Evolutionary conservation across 2,888 invertebrate species (phyloP), one percentile per base, ranked within the genome.

Genomic region (Nephrotoma appendiculata): DNA sequence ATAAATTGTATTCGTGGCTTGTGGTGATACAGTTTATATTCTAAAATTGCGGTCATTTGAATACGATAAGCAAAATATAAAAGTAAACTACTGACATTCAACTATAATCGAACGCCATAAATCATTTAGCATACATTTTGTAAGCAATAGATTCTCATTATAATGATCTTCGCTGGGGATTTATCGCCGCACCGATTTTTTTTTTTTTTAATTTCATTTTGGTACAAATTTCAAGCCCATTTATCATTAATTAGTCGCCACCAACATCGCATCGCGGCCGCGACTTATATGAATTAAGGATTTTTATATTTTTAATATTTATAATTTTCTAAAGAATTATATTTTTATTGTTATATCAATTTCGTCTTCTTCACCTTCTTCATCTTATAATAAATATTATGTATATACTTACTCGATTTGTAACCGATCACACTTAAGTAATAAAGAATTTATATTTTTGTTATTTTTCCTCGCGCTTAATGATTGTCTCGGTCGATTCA

Each of bases 211-310:
- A 84, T 42, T 84, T 84, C 84, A 42, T 41, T 84, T 84, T 84
- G 84, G 84, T 42, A 84, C 84, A 84, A 84, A 84, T 84, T 84
- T 84, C 84, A 84, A 84, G 84, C 84, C 84, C 84, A 84, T 84
- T 84, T 84, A 84, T 84, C 84, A 84, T 84, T 84, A 84, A 84
- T 84, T 84, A 84, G 84, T 84, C 84, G 84, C 84, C 84, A 84
- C 84, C 84, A 84, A 84, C 84, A 84, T 84, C 42, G 84, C 71
- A 84, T 84, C 42, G 84, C 71, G 31, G 31, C 31, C 31, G 31
- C 71, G 71, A 71, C 71, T 71, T 71, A 31, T 31, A 71, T 31
- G 71, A 71, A 71, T 71, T 71, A 71, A 71, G 71, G 71, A 71
- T 71, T 71, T 71, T 71, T 4, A 15, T 71, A 31, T 71, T 71